Conservation (phyloP, 2,888 invertebrate species). For the Parascotia fuliginaria region DNA sequence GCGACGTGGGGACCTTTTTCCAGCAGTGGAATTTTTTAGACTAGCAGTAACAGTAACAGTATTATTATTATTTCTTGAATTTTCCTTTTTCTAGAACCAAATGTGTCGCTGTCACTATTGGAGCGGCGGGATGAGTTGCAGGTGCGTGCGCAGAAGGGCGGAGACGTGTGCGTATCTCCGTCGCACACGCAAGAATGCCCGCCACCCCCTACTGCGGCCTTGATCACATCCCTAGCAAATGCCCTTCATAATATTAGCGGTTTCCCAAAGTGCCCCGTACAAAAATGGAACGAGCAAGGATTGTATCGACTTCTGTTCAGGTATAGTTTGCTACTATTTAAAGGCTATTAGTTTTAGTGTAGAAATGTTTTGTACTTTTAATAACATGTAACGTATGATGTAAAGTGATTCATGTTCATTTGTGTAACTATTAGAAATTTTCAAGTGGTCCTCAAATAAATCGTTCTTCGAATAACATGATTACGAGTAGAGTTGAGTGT, state of each 20-base stretch:
- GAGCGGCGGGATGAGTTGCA: constrained; percentile 72
- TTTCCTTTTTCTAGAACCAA: constrained; percentile 75
- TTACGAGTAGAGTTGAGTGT: constrained; percentile 1
- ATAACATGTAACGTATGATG: not conserved
- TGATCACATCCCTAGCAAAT: constrained; percentile 64
- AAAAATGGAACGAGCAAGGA: constrained; percentile 72
- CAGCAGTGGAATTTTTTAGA: too few relatives aligned
- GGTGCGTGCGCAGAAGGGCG: constrained; percentile 70
- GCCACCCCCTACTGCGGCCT: constrained; percentile 63
- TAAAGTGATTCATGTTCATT: not conserved
- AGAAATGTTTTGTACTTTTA: too few relatives aligned
- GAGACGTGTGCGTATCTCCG: constrained; percentile 58
- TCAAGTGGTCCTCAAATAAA: not conserved
- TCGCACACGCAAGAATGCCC: constrained; percentile 25
- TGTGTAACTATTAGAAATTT: not conserved
- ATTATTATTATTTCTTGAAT: constrained; percentile 13
- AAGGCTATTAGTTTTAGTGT: too few relatives aligned
- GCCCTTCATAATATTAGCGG: constrained; percentile 64
- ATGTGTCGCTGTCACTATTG: constrained; percentile 66
- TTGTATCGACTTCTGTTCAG: constrained; percentile 73
- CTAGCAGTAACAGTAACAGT: too few relatives aligned
- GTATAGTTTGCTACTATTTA: constrained; percentile 40
- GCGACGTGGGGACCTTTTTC: too few relatives aligned
- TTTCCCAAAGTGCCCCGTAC: constrained; percentile 62
- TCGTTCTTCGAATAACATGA: not conserved